These are phyloP conservation scores for Odontocerum albicorne DNA, from an alignment of 2,888 invertebrate species.

Conservation along the genomic window DNA sequence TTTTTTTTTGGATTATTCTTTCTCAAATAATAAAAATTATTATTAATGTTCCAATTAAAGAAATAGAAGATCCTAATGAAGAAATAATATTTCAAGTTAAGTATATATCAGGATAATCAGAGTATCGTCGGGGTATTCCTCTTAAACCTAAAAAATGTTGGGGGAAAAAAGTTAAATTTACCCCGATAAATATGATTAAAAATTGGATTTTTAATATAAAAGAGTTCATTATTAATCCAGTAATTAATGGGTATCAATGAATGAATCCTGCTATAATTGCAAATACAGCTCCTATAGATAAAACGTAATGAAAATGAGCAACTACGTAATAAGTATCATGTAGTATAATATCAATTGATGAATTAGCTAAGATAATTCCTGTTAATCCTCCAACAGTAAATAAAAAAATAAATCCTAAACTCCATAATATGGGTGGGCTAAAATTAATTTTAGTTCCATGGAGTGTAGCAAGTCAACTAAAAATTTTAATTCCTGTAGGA, in stretches of 20 bases:
- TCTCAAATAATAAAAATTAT: conserved; percentile 66
- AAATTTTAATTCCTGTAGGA: conserved; percentile 83
- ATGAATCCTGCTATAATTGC: conserved; percentile 74
- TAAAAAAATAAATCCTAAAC: conserved; percentile 75
- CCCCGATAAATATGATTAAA: conserved; percentile 70
- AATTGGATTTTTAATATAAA: conserved; percentile 70
- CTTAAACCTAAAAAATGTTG: conserved; percentile 73
- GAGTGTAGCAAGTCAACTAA: conserved; percentile 73
- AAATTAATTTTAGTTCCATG: conserved; percentile 64
- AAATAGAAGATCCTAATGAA: conserved; percentile 67
- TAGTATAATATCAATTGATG: conserved; percentile 73
- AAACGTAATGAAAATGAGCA: conserved; percentile 80
- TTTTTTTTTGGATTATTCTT: conserved; percentile 57
- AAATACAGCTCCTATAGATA: conserved; percentile 80
- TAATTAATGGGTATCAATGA: conserved; percentile 71
- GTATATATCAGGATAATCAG: conserved; percentile 70
- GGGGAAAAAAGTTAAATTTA: conserved; percentile 80
- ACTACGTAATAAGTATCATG: conserved; percentile 87
- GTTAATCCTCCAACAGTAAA: conserved; percentile 77
- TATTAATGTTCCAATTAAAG: conserved; percentile 58
- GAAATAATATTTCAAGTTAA: conserved; percentile 68
- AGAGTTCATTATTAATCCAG: conserved; percentile 61
- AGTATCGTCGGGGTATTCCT: conserved; percentile 76
- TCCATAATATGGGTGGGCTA: conserved; percentile 64
- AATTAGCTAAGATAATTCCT: conserved; percentile 69